Evolutionary conservation across 2,113 vertebrate genomes (phyloP).

Genomic region (Damaliscus lunatus): DNA sequence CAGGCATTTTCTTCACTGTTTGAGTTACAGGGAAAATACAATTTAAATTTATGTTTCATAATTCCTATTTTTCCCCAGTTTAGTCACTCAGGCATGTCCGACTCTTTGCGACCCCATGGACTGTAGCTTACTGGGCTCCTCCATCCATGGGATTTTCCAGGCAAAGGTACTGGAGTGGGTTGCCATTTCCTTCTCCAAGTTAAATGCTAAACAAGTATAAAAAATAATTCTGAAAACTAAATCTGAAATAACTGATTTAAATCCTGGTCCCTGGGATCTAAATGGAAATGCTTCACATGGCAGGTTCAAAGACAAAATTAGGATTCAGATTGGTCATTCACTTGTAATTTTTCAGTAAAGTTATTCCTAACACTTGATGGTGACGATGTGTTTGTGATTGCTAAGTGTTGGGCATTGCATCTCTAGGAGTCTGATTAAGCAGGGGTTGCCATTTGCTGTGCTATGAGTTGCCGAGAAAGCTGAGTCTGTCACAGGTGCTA

Average conservation of each 20-base stretch:
- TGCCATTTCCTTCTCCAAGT: background rate
- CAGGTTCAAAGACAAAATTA: background rate
- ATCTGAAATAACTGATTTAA: background rate
- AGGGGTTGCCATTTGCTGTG: conserved; percentile 65
- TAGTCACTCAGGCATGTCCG: background rate
- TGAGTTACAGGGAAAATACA: background rate
- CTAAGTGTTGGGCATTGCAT: conserved; percentile 60
- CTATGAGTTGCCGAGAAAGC: conserved; percentile 67
- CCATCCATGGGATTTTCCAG: no score
- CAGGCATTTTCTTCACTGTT: background rate
- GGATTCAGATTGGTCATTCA: background rate
- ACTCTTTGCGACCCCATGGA: no score
- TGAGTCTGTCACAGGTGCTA: conserved; percentile 76
- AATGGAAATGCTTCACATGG: background rate
- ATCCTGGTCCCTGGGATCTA: background rate
- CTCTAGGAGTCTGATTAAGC: conserved; percentile 73
- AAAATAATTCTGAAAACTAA: background rate
- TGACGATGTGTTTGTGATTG: conserved; percentile 51
- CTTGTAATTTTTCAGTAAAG: conserved; percentile 9
- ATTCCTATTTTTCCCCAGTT: background rate
- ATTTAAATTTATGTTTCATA: background rate
- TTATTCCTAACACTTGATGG: conserved; percentile 64
- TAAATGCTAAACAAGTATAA: background rate
- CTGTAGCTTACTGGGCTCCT: no score
- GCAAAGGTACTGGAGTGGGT: no score